Base-by-base conservation (phyloP, 1,140 invertebrate genomes). In the Drosophila leontia region DNA sequence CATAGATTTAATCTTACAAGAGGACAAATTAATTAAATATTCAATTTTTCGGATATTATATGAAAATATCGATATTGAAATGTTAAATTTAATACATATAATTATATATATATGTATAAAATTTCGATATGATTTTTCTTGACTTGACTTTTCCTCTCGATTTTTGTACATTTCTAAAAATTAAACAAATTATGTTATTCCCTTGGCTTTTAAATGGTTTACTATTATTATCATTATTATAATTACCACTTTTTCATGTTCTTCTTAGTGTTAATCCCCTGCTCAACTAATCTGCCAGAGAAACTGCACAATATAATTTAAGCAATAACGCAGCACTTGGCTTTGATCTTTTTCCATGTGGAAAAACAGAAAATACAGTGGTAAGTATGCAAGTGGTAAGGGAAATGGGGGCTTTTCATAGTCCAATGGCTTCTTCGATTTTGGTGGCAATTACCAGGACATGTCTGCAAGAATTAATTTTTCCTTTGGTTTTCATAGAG, bases 291-390 rank as follows among this genome's bases (percentile, higher is more conserved):
- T 23, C 53, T 23, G 26, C n/a, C 29, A 7, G 11, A 11, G 35
- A 57, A 42, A 57, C 15, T 42, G 19, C 35, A 57, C 13, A 57
- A 57, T 26, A 26, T 26, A 26, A 56, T 56, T 39, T 39, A 51
- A 53, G 45, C 32, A 61, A 61, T 61, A 53, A 53, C 42, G 29
- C 29, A 50, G 32, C 48, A 32, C n/a, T 19, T 17, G 12, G 19
- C 59, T 62, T 62, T 62, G 47, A 62, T 53, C 34, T 62, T 62
- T 23, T 62, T 12, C 23, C 59, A 42, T 13, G 53, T 59, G 51
- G 44, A 57, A 63, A 29, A 19, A 41, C 9, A 15, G 9, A 56
- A 56, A 34, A n/a, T 7, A 34, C 55, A 23, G 23, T 12, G 35
- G 35, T 3, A n/a, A 41, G 7, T 23, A 7, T 29, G 17, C 26